Evolutionary conservation across 2,888 invertebrate genomes (phyloP).

Genomic region (Amblyjoppa proteus): DNA sequence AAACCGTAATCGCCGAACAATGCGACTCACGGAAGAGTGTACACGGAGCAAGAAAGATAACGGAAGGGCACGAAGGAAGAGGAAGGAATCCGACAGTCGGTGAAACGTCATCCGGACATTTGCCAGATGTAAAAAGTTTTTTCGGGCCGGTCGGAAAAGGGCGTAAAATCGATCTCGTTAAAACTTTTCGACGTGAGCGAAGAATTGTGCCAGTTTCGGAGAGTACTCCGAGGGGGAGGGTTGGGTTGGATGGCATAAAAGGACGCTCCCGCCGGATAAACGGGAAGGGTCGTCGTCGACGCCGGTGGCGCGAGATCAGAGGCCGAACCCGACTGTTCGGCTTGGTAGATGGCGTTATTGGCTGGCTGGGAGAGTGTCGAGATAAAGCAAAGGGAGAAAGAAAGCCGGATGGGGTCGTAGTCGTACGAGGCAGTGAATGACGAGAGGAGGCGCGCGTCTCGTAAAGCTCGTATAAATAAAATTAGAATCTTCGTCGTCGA

Average conservation of each 20-base stretch:
- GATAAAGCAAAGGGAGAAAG: constrained; percentile 17
- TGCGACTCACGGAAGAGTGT: constrained; percentile 1
- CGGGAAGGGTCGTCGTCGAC: neutral
- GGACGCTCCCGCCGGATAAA: constrained; percentile 45
- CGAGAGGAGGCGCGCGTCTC: constrained; percentile 30
- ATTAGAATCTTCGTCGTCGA: constrained; percentile 51
- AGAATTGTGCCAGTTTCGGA: constrained; percentile 74
- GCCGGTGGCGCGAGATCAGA: constrained; percentile 40
- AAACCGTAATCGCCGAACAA: constrained; percentile 29
- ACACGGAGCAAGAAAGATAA: neutral
- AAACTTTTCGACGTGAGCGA: constrained; percentile 75
- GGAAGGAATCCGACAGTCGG: constrained; percentile 72
- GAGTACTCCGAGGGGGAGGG: constrained; percentile 61
- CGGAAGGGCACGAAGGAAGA: constrained; percentile 26
- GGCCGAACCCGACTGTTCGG: constrained; percentile 45
- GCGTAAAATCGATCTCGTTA: constrained; percentile 78
- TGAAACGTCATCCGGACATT: constrained; percentile 73
- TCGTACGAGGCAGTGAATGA: constrained; percentile 21
- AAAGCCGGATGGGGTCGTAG: constrained; percentile 3
- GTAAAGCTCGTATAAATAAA: constrained; percentile 56
- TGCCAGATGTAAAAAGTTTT: constrained; percentile 71
- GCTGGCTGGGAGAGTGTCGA: constrained; percentile 2
- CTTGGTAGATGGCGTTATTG: constrained; percentile 37
- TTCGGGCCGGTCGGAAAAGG: constrained; percentile 38
- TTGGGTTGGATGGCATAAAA: constrained; percentile 55